phyloP scores from a whole-genome alignment of 2,113 vertebrate species.

The Oxyura jamaicensis region DNA sequence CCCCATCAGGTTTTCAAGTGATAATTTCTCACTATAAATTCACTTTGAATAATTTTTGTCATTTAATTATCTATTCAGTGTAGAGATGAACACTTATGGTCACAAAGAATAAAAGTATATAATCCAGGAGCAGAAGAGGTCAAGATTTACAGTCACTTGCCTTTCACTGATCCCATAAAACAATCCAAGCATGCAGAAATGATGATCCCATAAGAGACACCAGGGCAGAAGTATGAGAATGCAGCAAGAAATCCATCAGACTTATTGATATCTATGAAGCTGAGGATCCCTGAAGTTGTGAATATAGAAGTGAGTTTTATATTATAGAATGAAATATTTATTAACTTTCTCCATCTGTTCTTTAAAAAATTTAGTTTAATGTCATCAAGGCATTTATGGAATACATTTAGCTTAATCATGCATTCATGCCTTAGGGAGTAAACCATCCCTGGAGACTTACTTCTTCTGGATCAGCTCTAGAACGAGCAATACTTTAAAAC shows the following conservation, averaged over 20 bases:
- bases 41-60: conserved; percentile 64
- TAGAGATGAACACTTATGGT: conserved; percentile 59
- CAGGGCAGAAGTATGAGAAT: conserved; percentile 48
- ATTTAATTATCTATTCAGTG: conserved; percentile 68
- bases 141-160: conserved; percentile 66
- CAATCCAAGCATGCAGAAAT: conserved; percentile 68
- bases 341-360: conserved; percentile 72
- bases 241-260: conserved; percentile 63
- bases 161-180: conserved; percentile 69
- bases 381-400: conserved; percentile 62
- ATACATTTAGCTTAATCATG: conserved; percentile 60
- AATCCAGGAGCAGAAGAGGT: conserved; percentile 61
- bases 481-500: conserved; percentile 35
- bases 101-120: conserved; percentile 65
- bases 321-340: conserved; percentile 71
- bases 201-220: conserved; percentile 58
- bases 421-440: conserved; percentile 40
- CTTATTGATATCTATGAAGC: conserved; percentile 61
- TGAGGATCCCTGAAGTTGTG: conserved; percentile 65
- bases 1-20: not conserved
- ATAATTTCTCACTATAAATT: conserved; percentile 53
- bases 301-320: conserved; percentile 69
- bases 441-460: not conserved
- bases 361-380: conserved; percentile 68
- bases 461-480: conserved; percentile 53